Base-by-base conservation (phyloP, 2,113 vertebrate species). In the Heloderma charlesbogerti region DNA sequence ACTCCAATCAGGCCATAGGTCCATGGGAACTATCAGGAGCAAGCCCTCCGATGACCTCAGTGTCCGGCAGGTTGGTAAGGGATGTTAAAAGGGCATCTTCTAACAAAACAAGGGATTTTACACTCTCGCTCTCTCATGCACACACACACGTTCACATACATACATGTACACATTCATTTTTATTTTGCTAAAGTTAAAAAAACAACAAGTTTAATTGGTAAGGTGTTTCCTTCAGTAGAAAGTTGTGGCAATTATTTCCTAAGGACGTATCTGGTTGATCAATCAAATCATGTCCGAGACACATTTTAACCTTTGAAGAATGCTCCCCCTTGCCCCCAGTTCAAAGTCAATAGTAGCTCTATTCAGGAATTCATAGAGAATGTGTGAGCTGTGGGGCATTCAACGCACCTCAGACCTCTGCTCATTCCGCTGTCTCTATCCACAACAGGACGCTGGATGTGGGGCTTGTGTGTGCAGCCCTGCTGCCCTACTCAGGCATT, bases 61-160 rank as follows among this genome's bases (percentile, higher is more conserved):
- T n/a, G n/a, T n/a, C n/a, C n/a, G n/a, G n/a, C n/a, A n/a, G n/a
- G n/a, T n/a, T n/a, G n/a, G n/a, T n/a, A n/a, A n/a, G n/a, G n/a
- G 0, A 6, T 31, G 34, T 84, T 74, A 60, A 75, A 75, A 75
- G 27, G 48, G 48, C 31, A 89, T 34, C 27, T 74, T 72, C 27
- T 43, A 81, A 48, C 15, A 25, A 8, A 87, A 74, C n/a, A 29
- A 16, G 1, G 37, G 15, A 40, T 6, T 63, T 57, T 40, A 25
- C 45, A 48, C 31, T 85, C 0, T 37, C 71, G 37, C 63, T 25
- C 40, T 25, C 40, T 25, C 92, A 92, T 31, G 77, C 51, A 89
- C 92, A 86, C 16, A 92, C 34, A 87, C 80, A 85, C 92, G n/a
- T n/a, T n/a, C n/a, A n/a, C n/a, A n/a, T n/a, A 93, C 34, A 87